Base-by-base conservation (phyloP, 2,113 vertebrate species). In the Genyomyrus donnyi region DNA sequence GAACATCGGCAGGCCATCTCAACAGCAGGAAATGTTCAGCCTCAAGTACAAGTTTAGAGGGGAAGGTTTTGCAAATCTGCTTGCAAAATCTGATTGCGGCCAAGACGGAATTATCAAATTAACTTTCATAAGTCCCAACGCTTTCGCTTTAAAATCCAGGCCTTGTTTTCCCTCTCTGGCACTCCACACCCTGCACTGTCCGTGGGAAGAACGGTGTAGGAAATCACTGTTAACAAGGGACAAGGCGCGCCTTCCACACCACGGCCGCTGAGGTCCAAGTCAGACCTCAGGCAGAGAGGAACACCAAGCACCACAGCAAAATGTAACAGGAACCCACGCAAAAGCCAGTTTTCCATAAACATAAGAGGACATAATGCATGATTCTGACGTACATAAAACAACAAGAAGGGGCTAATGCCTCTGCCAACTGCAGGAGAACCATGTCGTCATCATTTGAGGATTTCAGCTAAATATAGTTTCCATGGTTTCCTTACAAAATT, bases 81-180 rank as follows among this genome's bases (percentile, higher is more conserved):
- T 90, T 92, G 90, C 90, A 89, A 93, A 93, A 93, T 94, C 91
- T 88, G 53, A 89, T 90, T 89, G 91, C 90, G 90, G 93, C 92
- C 94, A 93, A 90, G 56, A 90, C 70, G 90, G 93, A 93, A 94
- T 95, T 95, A 94, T 53, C 56, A 70, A 91, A 48, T 92, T 93
- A 91, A 91, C 93, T 90, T 90, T 45, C 90, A 52, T 31, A 92
- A 93, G 90, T 66, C 90, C 53, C 85, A 58, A 88, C 91, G 92
- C 91, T 93, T 93, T 93, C 85, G 86, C 89, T 91, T 90, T 89
- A 31, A 70, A 86, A 88, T 49, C 24, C 85, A 50, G n/a, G 88
- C 24, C 89, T 88, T 53, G 45, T 62, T 87, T 83, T 49, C 15
- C 39, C 83, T 11, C 35, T n/a, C 52, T 74, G 39, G 56, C 21